A percentile compares a stretch with the other conserved stretches of the same genome.
These are phyloP conservation scores for Kradibia gibbosae DNA, from an alignment of 1,140 invertebrate genomes.

Conservation along the genomic window DNA sequence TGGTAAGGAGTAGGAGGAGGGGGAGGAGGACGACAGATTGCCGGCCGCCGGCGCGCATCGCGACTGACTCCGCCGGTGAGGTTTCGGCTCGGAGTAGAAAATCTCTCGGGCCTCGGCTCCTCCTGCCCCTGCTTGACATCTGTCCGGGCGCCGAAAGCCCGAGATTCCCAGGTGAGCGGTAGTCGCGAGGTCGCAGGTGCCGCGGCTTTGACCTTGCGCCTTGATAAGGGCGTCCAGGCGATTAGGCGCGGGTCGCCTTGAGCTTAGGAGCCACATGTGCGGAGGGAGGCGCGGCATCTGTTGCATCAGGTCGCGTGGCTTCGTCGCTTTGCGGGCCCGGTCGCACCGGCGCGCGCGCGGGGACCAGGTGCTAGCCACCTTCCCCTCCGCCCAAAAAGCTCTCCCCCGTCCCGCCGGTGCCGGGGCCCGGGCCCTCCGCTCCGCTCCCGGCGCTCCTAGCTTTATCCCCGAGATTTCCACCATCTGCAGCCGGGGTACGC, in stretches of 20 bases:
- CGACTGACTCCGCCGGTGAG: slow-evolving; percentile 58
- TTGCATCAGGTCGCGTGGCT: slow-evolving; percentile 59
- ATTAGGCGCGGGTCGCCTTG: slow-evolving; percentile 19
- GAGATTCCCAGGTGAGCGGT: slow-evolving; percentile 26
- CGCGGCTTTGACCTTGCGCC: not conserved
- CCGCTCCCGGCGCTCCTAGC: slow-evolving; percentile 31
- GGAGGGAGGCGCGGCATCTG: slow-evolving; percentile 62
- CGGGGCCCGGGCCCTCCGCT: slow-evolving; percentile 61
- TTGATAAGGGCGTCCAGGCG: slow-evolving; percentile 8
- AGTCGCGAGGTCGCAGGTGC: slow-evolving; percentile 8
- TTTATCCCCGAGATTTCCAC: slow-evolving; percentile 67
- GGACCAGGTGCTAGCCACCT: slow-evolving; percentile 70
- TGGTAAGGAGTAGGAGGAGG: no score
- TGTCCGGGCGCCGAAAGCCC: not conserved
- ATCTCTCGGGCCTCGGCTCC: slow-evolving; percentile 34
- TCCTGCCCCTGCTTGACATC: not conserved
- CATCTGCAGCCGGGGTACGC: slow-evolving; percentile 62
- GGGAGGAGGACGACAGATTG: slow-evolving; percentile 59
- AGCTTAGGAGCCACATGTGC: slow-evolving; percentile 58
- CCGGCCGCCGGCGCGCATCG: slow-evolving; percentile 56
- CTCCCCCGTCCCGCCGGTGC: not conserved
- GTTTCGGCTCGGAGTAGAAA: slow-evolving; percentile 46
- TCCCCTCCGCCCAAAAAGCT: slow-evolving; percentile 61
- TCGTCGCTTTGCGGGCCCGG: slow-evolving; percentile 46
- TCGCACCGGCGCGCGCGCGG: slow-evolving; percentile 53